These are phyloP conservation scores for Erinaceus europaeus DNA, from an alignment of 2,113 vertebrate genomes.

Conservation along the genomic window DNA sequence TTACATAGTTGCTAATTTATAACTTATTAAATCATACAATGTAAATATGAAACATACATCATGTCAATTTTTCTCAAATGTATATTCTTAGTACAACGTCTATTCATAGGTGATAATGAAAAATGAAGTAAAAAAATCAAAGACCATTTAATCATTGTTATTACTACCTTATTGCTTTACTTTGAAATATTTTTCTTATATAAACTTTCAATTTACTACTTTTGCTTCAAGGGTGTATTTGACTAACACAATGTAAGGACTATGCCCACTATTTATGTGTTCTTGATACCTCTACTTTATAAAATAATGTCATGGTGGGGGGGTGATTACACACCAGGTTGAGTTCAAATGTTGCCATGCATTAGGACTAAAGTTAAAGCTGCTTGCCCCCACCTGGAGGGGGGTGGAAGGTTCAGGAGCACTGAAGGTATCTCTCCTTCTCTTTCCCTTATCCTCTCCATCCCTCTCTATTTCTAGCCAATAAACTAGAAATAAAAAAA, in stretches of 20 bases:
- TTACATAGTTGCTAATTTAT: neutral
- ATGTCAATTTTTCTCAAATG: neutral
- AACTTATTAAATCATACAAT: neutral
- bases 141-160: neutral
- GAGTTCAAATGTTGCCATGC: too few species aligned
- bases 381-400: too few species aligned
- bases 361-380: too few species aligned
- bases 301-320: too few species aligned
- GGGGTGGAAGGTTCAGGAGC: too few species aligned
- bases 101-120: neutral
- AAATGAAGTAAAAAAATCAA: slow-evolving; percentile 10
- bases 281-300: neutral
- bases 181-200: too few species aligned
- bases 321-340: too few species aligned
- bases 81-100: neutral
- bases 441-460: too few species aligned
- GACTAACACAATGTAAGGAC: neutral
- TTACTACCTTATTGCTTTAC: neutral
- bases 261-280: neutral
- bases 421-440: too few species aligned
- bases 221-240: neutral
- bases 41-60: neutral
- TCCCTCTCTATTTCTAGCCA: too few species aligned
- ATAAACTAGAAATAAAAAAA: too few species aligned
- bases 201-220: neutral